Percentiles rank a stretch among this genome's conserved stretches.
Conservation (phyloP, 1,140 invertebrate species). For the Drosophila simulans region DNA sequence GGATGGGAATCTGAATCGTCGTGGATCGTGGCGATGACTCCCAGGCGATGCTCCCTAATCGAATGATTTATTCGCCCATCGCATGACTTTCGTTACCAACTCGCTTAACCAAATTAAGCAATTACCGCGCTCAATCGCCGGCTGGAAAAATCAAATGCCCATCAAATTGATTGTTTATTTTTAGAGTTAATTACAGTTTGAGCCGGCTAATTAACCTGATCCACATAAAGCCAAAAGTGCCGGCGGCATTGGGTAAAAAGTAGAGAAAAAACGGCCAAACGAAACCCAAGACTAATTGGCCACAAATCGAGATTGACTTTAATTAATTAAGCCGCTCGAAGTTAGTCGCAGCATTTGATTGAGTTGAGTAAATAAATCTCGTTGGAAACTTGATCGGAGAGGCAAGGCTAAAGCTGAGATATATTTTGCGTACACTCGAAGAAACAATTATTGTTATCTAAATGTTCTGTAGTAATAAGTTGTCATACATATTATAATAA, state of each 20-base stretch:
- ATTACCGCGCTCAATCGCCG: conserved; percentile 45
- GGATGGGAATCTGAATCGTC: neutral
- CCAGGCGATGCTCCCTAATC: conserved; percentile 41
- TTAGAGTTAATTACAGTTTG: conserved; percentile 60
- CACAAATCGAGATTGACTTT: conserved; percentile 75
- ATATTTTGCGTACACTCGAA: neutral
- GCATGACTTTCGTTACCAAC: conserved; percentile 62
- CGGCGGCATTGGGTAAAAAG: conserved; percentile 31
- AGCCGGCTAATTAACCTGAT: conserved; percentile 72
- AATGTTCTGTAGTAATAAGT: no score
- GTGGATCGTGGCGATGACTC: conserved; percentile 19
- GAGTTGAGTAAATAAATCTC: conserved; percentile 56
- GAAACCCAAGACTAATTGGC: conserved; percentile 67
- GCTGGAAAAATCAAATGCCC: conserved; percentile 36
- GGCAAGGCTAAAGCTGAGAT: conserved; percentile 22
- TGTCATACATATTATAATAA: no score
- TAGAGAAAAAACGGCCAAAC: conserved; percentile 38
- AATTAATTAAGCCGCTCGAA: conserved; percentile 63
- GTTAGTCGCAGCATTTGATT: conserved; percentile 48
- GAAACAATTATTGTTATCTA: neutral
- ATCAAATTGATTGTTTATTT: conserved; percentile 69
- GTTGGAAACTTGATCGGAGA: conserved; percentile 36
- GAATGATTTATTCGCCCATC: conserved; percentile 78
- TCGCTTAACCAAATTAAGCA: conserved; percentile 78
- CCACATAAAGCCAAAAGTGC: conserved; percentile 59